These are phyloP conservation scores for Triops longicaudatus DNA, from an alignment of 1,140 invertebrate genomes.

Conservation along the genomic window DNA sequence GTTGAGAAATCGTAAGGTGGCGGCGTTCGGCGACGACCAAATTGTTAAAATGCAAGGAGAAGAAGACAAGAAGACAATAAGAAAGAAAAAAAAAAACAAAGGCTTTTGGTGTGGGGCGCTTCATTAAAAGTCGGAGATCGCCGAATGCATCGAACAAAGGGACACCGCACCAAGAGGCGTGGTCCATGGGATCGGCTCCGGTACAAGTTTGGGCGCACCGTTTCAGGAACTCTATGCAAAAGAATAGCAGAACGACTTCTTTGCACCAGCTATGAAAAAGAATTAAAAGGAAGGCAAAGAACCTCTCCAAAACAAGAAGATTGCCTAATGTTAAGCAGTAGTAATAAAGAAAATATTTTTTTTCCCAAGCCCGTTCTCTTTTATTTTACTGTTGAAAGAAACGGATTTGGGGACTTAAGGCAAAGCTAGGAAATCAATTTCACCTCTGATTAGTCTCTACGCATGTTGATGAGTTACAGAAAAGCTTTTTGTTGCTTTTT, in stretches of 20 bases:
- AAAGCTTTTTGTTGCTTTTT: too few species aligned
- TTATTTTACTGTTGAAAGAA: too few species aligned
- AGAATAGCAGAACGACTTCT: constrained; percentile 1
- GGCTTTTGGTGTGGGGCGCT: neutral
- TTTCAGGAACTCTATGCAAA: neutral
- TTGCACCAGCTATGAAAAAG: neutral
- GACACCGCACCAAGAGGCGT: constrained; percentile 7
- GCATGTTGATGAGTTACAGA: neutral
- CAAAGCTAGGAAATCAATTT: neutral
- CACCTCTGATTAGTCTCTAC: neutral
- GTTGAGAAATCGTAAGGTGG: neutral
- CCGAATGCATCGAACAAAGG: neutral
- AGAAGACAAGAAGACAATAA: neutral
- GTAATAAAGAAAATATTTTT: neutral
- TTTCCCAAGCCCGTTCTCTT: too few species aligned
- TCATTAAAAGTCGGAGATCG: constrained; percentile 11
- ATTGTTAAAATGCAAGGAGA: neutral
- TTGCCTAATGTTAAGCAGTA: neutral
- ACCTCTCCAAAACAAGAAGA: neutral
- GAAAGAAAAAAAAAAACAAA: neutral
- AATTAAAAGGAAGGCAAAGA: neutral
- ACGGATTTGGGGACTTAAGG: too few species aligned
- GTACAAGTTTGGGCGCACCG: neutral
- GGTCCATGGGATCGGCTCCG: neutral
- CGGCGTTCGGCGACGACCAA: neutral